These are phyloP conservation scores for Neogobius melanostomus DNA, from an alignment of 2,113 vertebrate genomes.

Conservation along the genomic window DNA sequence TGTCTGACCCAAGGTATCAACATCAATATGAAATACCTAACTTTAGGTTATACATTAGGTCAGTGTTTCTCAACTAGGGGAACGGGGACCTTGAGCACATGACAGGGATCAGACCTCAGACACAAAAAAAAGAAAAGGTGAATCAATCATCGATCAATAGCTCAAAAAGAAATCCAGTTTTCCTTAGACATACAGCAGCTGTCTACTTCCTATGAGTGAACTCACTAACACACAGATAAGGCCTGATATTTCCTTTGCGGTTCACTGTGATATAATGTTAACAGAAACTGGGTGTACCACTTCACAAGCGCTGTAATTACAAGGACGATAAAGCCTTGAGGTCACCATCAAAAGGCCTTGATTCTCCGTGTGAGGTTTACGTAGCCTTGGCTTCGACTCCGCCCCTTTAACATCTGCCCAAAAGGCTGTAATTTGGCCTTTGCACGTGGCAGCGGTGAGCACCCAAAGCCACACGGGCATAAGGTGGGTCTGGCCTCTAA, in stretches of 20 bases:
- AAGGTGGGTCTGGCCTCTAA: too few relatives aligned
- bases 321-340: constrained; percentile 27
- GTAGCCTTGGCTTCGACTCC: constrained; percentile 53
- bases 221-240: constrained; percentile 3
- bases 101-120: too few relatives aligned
- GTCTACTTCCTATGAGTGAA: background rate
- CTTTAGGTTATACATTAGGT: too few relatives aligned
- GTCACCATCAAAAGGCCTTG: constrained; percentile 27
- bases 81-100: too few relatives aligned
- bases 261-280: constrained; percentile 9
- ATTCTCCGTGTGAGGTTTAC: constrained; percentile 40
- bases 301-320: constrained; percentile 28
- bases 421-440: constrained; percentile 74
- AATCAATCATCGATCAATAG: too few relatives aligned
- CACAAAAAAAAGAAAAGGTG: too few relatives aligned
- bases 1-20: too few relatives aligned
- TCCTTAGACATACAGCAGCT: constrained; percentile 1
- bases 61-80: too few relatives aligned
- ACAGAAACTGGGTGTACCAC: constrained; percentile 21
- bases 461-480: constrained; percentile 64
- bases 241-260: constrained; percentile 18
- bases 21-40: too few relatives aligned
- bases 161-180: too few relatives aligned
- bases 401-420: constrained; percentile 57
- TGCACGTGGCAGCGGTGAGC: constrained; percentile 72